Evolutionary conservation across 1,140 invertebrate species (phyloP).

Genomic region (Agrypnia vestita): DNA sequence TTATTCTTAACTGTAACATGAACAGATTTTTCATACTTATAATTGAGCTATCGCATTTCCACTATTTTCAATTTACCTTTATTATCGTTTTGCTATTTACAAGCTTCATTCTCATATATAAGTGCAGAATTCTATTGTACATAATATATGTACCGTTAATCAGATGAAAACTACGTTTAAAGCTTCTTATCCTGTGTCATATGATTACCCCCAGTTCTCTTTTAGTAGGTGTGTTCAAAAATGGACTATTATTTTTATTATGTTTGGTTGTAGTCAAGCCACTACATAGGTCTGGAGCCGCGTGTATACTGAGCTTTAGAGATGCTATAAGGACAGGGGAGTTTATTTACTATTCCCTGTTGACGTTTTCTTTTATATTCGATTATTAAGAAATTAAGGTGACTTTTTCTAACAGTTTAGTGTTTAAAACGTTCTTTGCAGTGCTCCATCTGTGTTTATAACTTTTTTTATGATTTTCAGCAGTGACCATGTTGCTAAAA

Average conservation of each 20-base stretch:
- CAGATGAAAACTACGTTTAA: too few relatives aligned
- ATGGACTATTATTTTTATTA: neutral
- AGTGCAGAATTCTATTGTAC: too few relatives aligned
- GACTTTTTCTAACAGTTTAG: conserved; percentile 1
- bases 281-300: conserved; percentile 6
- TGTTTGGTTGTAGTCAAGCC: conserved; percentile 15
- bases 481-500: neutral
- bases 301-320: conserved; percentile 37
- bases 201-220: too few relatives aligned
- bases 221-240: neutral
- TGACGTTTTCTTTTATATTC: conserved; percentile 39
- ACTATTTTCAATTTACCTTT: too few relatives aligned
- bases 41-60: too few relatives aligned
- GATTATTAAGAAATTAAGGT: conserved; percentile 28
- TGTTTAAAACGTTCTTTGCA: conserved; percentile 20
- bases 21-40: too few relatives aligned
- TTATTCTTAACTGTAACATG: too few relatives aligned
- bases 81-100: too few relatives aligned
- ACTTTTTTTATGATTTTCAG: conserved; percentile 8
- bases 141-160: too few relatives aligned
- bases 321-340: conserved; percentile 42
- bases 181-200: too few relatives aligned
- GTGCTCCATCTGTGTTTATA: neutral
- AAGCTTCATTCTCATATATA: too few relatives aligned
- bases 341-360: conserved; percentile 43